Base-by-base conservation (phyloP, 2,888 invertebrate species). In the Geophilus truncorum region DNA sequence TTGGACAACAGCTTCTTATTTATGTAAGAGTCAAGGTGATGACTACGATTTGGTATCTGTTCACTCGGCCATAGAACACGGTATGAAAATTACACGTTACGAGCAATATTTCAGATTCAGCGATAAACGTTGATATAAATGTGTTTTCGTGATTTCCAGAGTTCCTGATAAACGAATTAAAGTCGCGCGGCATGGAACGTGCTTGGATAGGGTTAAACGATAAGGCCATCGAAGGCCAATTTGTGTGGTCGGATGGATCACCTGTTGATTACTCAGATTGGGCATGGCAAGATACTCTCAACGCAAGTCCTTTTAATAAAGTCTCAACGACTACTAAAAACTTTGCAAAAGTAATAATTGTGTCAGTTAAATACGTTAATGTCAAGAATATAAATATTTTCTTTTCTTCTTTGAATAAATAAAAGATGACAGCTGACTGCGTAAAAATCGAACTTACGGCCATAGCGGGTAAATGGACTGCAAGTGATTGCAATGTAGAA, bases 131-230 rank as follows among this genome's bases (percentile, higher is more conserved):
- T 15, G 9, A n/a, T 10, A 15, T n/a, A 40, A 40, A n/a, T 12
- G 15, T n/a, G 7, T 40, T 40, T 40, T 40, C 10, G 7, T 40
- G 34, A n/a, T 36, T 9, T 40, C n/a, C 9, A 76, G 76, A 76
- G 18, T 76, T 76, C 34, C 23, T 76, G 18, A 12, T 76, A 7
- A 34, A 28, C 18, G 34, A 32, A 32, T 76, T 76, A 28, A 32
- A 30, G 18, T 32, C 34, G 10, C 76, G 21, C 18, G 76, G 25
- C 25, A 34, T 76, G 76, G 28, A 30, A 25, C 30, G 34, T 76
- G 76, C 76, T 28, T 76, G 76, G 76, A 76, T 76, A 15, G 76
- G 76, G 18, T 18, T 76, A 12, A 76, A 76, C 28, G 76, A 76
- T 34, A 32, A 32, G 28, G 28, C 30, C 25, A 32, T 28, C 18